Percentiles rank a stretch among this genome's conserved stretches.
Conservation (phyloP, 2,113 vertebrate genomes). For the Nestor notabilis region DNA sequence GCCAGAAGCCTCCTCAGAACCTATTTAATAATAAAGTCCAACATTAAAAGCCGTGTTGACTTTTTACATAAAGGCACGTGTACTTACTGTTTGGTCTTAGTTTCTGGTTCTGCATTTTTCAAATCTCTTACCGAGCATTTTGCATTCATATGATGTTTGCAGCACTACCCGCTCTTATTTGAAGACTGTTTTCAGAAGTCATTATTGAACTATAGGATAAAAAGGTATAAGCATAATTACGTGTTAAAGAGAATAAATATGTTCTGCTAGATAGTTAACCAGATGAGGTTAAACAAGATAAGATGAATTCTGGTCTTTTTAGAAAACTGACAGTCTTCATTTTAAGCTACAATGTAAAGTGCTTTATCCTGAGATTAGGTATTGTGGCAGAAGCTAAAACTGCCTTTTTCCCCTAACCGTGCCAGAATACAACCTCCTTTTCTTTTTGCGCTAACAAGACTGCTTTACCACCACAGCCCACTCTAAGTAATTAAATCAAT, state of each 20-base stretch:
- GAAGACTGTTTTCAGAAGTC: constrained; percentile 50
- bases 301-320: constrained; percentile 81
- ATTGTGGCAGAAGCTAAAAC: constrained; percentile 91
- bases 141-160: constrained; percentile 17
- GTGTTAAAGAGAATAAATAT: constrained; percentile 62
- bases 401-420: constrained; percentile 83
- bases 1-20: neutral
- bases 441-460: constrained; percentile 89
- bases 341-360: constrained; percentile 84
- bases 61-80: neutral
- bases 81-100: neutral
- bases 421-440: constrained; percentile 88
- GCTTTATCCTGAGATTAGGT: constrained; percentile 90
- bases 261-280: constrained; percentile 75
- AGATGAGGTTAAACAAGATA: constrained; percentile 83
- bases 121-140: neutral
- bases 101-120: constrained; percentile 28
- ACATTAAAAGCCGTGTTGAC: constrained; percentile 28
- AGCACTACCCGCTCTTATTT: neutral
- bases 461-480: constrained; percentile 87
- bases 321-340: constrained; percentile 82
- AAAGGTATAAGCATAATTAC: constrained; percentile 63
- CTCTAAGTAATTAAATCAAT: constrained; percentile 99
- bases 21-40: neutral
- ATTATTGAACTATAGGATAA: constrained; percentile 42